Evolutionary conservation across 92 coral and sea anemone species (phyloP).

Genomic region (Epizoanthus fatuus): DNA sequence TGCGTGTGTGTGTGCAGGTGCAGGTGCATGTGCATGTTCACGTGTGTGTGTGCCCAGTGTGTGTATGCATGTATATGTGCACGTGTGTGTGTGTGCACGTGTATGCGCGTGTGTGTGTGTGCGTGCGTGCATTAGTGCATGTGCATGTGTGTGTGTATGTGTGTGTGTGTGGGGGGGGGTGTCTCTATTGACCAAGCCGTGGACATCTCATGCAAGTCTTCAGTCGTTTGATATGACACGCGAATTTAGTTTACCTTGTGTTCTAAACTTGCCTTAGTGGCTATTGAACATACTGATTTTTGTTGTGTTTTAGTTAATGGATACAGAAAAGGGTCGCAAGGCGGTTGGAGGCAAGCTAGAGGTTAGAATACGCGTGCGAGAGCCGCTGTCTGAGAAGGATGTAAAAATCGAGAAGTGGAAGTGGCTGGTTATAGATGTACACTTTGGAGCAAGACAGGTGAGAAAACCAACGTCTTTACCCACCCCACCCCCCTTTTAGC

Average conservation of each 20-base stretch:
- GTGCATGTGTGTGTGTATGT: neutral
- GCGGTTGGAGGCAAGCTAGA: slow-evolving; percentile 97
- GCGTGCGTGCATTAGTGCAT: neutral
- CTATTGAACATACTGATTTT: too few species aligned
- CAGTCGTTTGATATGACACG: neutral
- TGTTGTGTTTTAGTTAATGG: slow-evolving; percentile 81
- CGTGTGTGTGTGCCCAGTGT: neutral
- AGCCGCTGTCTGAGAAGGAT: slow-evolving; percentile 94
- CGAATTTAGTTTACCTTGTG: too few species aligned
- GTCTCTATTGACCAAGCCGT: too few species aligned
- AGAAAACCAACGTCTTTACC: neutral
- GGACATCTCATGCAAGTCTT: too few species aligned
- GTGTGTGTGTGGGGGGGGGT: too few species aligned
- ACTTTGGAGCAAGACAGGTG: slow-evolving; percentile 81
- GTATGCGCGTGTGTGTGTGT: neutral
- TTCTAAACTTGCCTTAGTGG: too few species aligned
- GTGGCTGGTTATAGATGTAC: slow-evolving; percentile 97
- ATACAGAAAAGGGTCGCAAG: slow-evolving; percentile 93
- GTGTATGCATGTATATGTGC: neutral
- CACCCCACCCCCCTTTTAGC: neutral
- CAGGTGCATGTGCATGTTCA: neutral
- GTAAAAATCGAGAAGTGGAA: slow-evolving; percentile 95
- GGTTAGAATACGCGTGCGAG: slow-evolving; percentile 81
- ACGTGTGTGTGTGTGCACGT: neutral
- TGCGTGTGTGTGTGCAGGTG: neutral